Conservation (phyloP, 1,140 invertebrate species). For the Scaptomyza pallida region DNA sequence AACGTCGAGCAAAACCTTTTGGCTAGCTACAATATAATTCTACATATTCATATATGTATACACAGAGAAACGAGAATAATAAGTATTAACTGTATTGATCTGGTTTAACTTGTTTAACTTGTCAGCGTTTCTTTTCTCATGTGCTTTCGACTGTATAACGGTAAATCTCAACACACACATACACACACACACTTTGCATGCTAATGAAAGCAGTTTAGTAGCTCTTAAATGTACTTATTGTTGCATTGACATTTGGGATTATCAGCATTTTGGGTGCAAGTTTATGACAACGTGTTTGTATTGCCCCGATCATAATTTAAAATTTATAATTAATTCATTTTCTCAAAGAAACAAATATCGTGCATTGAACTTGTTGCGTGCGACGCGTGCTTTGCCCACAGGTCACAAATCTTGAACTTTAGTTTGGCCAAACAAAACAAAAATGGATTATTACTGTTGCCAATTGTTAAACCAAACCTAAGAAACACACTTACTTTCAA, state of each 20-base stretch:
- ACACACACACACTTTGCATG: constrained; percentile 65
- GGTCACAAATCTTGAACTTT: constrained; percentile 25
- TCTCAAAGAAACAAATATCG: constrained; percentile 22
- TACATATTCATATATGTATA: constrained; percentile 4
- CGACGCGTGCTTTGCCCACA: constrained; percentile 18
- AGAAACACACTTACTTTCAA: constrained; percentile 3
- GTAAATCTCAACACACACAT: constrained; percentile 72
- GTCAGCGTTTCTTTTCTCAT: constrained; percentile 26
- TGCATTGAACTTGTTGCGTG: constrained; percentile 29
- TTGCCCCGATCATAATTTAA: constrained; percentile 11
- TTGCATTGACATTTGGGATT: constrained; percentile 41
- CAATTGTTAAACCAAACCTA: constrained; percentile 24
- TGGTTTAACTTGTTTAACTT: constrained; percentile 71
- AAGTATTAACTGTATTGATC: constrained; percentile 53
- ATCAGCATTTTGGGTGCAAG: constrained; percentile 26
- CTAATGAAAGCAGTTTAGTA: constrained; percentile 56
- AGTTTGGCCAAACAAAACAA: neutral
- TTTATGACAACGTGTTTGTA: constrained; percentile 14
- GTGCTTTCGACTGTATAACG: constrained; percentile 54
- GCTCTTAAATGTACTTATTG: constrained; percentile 12
- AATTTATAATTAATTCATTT: constrained; percentile 28
- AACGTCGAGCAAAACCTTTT: constrained; percentile 49
- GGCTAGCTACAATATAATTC: constrained; percentile 35
- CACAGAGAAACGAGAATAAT: neutral
- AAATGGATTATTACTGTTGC: constrained; percentile 29